A percentile compares a stretch with the other conserved stretches of the same genome.
These are phyloP conservation scores for Pantala flavescens DNA, from an alignment of 1,140 invertebrate species.

Conservation along the genomic window DNA sequence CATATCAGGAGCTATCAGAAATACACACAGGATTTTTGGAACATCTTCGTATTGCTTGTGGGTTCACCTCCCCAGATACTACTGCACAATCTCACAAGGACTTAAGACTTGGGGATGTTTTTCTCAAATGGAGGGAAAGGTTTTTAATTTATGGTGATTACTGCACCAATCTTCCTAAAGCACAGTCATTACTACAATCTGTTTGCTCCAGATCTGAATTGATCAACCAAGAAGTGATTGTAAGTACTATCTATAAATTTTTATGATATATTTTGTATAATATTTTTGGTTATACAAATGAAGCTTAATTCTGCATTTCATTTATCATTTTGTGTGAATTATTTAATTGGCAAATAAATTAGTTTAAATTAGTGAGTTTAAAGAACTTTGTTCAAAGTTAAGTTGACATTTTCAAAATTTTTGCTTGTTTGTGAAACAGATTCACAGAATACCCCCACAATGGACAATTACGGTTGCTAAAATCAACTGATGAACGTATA, in stretches of 20 bases:
- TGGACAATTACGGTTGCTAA: too few relatives aligned
- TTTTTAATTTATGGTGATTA: constrained; percentile 92
- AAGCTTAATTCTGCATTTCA: too few relatives aligned
- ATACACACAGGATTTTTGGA: constrained; percentile 75
- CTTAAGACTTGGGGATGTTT: constrained; percentile 56
- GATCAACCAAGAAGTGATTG: constrained; percentile 45
- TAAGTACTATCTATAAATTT: constrained; percentile 31
- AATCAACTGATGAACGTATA: too few relatives aligned
- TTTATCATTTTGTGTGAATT: too few relatives aligned
- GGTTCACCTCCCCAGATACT: constrained; percentile 30
- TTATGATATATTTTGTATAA: constrained; percentile 10
- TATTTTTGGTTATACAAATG: constrained; percentile 10
- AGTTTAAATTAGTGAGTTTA: too few relatives aligned
- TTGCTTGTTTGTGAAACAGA: too few relatives aligned
- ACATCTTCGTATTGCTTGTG: constrained; percentile 62
- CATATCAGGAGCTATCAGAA: constrained; percentile 62
- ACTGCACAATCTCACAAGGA: constrained; percentile 35
- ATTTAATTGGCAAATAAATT: too few relatives aligned
- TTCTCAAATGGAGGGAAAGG: constrained; percentile 79
- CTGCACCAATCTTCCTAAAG: constrained; percentile 79
- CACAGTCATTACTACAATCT: constrained; percentile 67
- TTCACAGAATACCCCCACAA: too few relatives aligned
- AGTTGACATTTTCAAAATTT: too few relatives aligned
- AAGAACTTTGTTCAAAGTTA: too few relatives aligned
- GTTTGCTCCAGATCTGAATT: constrained; percentile 50